Conservation (phyloP, 2,888 invertebrate species). For the Cryptus viduatorius region DNA sequence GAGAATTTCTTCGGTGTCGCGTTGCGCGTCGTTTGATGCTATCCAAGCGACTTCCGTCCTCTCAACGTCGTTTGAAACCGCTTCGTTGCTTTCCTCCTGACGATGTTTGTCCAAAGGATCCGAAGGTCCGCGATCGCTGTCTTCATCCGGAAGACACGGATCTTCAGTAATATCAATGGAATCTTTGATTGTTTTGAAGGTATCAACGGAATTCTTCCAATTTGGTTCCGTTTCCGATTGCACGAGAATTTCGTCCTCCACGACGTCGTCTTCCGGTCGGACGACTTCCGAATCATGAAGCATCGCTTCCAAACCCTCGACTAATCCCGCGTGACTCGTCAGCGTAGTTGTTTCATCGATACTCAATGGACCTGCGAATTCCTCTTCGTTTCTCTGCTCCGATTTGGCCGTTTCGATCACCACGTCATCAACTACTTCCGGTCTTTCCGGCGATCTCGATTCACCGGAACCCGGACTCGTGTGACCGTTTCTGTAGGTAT, state of each 20-base stretch:
- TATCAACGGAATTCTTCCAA: slow-evolving; percentile 45
- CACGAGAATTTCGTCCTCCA: slow-evolving; percentile 47
- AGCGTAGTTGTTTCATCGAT: slow-evolving; percentile 23
- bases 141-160: slow-evolving; percentile 24
- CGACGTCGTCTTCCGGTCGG: slow-evolving; percentile 19
- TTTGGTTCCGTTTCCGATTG: slow-evolving; percentile 33
- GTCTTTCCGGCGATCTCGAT: slow-evolving; percentile 56
- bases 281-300: slow-evolving; percentile 25
- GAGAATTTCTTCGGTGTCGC: not conserved
- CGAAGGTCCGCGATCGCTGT: not conserved
- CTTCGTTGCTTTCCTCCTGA: slow-evolving; percentile 33
- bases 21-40: not conserved
- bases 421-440: not conserved
- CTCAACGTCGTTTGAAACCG: slow-evolving; percentile 1
- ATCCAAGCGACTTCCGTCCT: slow-evolving; percentile 10
- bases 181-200: slow-evolving; percentile 14
- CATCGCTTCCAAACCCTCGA: slow-evolving; percentile 4
- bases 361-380: slow-evolving; percentile 20
- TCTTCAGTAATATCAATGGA: slow-evolving; percentile 5
- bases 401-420: not conserved
- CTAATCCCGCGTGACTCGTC: not conserved
- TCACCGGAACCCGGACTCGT: slow-evolving; percentile 62
- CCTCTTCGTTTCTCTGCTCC: slow-evolving; percentile 38
- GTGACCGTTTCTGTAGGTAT: slow-evolving; percentile 79
- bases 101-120: slow-evolving; percentile 47